A percentile compares a stretch with the other conserved stretches of the same genome.
Evolutionary conservation across 1,140 invertebrate species (phyloP).

Genomic region (Papilio glaucus): DNA sequence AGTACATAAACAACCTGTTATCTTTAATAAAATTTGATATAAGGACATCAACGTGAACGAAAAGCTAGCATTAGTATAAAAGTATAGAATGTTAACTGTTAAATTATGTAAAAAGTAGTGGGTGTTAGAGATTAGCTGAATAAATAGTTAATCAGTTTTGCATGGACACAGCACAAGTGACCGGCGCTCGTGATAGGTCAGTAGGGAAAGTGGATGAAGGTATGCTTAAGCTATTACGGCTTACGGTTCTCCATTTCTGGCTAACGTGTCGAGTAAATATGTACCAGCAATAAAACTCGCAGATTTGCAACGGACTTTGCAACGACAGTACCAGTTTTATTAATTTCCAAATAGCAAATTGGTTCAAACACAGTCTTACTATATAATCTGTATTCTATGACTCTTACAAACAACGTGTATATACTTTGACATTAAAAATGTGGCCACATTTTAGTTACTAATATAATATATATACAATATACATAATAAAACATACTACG

Average conservation of each 20-base stretch:
- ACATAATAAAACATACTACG: too few species aligned
- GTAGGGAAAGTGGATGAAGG: slow-evolving; percentile 54
- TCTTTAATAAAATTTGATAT: too few species aligned
- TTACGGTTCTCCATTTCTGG: slow-evolving; percentile 22
- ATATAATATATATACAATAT: too few species aligned
- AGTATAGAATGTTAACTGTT: neutral
- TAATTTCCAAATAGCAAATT: too few species aligned
- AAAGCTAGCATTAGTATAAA: neutral
- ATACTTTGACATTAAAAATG: too few species aligned
- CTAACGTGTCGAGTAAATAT: slow-evolving; percentile 17
- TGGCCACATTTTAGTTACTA: too few species aligned
- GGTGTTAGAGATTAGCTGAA: neutral
- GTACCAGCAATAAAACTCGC: neutral
- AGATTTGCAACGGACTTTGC: slow-evolving; percentile 11
- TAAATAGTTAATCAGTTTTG: slow-evolving; percentile 13
- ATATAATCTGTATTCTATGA: too few species aligned
- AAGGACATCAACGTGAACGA: too few species aligned
- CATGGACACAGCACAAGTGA: slow-evolving; percentile 40
- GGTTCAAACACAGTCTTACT: too few species aligned
- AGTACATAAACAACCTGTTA: too few species aligned
- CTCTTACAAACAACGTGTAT: too few species aligned
- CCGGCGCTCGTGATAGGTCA: slow-evolving; percentile 61
- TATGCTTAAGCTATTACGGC: slow-evolving; percentile 34
- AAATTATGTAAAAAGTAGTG: neutral
- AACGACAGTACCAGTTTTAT: too few species aligned